phyloP scores from a whole-genome alignment of 2,888 invertebrate species.

The Dusona sp. region DNA sequence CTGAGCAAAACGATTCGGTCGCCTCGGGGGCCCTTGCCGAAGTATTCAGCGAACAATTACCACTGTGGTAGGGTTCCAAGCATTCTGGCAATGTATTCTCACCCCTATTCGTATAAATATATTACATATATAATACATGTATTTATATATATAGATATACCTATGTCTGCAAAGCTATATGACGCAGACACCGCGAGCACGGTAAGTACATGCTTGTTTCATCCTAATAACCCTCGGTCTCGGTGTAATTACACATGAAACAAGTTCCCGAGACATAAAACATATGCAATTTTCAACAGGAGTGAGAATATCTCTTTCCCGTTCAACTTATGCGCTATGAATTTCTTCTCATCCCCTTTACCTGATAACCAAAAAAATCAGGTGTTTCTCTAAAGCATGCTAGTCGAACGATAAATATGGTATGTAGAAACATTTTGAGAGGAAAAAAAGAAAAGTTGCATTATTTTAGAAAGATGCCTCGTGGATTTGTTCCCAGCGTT shows the following conservation, averaged over 20 bases:
- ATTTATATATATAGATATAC: conserved; percentile 10
- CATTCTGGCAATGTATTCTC: conserved; percentile 52
- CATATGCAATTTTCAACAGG: conserved; percentile 29
- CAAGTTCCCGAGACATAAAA: conserved; percentile 45
- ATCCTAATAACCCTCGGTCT: conserved; percentile 61
- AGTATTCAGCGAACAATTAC: conserved; percentile 59
- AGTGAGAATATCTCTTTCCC: conserved; percentile 48
- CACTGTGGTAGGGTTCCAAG: conserved; percentile 43
- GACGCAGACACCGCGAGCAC: not conserved
- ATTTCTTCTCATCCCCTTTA: not conserved
- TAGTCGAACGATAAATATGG: not conserved
- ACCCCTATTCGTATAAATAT: conserved; percentile 18
- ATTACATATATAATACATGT: not conserved
- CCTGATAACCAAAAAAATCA: not conserved
- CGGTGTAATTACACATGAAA: conserved; percentile 64
- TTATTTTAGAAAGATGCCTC: not conserved
- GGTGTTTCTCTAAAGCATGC: not conserved
- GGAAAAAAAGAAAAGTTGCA: not conserved
- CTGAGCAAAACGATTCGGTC: conserved; percentile 19
- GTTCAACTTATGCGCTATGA: not conserved
- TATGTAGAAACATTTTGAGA: not conserved
- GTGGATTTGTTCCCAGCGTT: not conserved
- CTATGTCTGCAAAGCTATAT: conserved; percentile 3
- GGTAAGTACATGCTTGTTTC: conserved; percentile 60
- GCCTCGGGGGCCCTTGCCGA: conserved; percentile 54